A percentile compares a stretch with the other conserved stretches of the same genome.
Evolutionary conservation across 2,888 invertebrate genomes (phyloP).

Genomic region (Andrena marginata): DNA sequence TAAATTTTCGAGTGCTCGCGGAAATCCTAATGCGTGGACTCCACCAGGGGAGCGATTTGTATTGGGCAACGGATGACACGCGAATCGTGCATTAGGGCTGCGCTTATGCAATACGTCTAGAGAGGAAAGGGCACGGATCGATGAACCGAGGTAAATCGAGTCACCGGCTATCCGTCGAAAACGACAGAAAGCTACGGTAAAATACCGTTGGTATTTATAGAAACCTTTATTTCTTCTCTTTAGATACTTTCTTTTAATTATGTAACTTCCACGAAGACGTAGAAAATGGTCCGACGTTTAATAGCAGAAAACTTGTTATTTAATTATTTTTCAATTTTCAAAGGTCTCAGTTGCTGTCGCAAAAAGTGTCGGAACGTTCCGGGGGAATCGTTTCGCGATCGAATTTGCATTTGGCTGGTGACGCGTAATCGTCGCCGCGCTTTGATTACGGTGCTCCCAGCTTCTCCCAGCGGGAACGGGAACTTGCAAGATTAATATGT

Average conservation of each 20-base stretch:
- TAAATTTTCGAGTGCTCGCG: not conserved
- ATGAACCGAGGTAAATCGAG: slow-evolving; percentile 58
- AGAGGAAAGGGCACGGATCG: slow-evolving; percentile 67
- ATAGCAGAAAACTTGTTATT: not conserved
- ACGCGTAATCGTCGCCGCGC: slow-evolving; percentile 43
- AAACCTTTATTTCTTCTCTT: not conserved
- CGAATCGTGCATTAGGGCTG: slow-evolving; percentile 78
- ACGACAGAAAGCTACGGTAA: slow-evolving; percentile 33
- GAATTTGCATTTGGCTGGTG: slow-evolving; percentile 39
- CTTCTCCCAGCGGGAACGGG: slow-evolving; percentile 16
- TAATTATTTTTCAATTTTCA: not conserved
- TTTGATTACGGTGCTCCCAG: slow-evolving; percentile 32
- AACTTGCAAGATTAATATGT: slow-evolving; percentile 45
- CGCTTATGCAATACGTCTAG: slow-evolving; percentile 71
- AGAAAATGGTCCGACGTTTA: not conserved
- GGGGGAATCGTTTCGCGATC: slow-evolving; percentile 16
- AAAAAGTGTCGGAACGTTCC: not conserved
- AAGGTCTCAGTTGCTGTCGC: not conserved
- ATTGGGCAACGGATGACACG: slow-evolving; percentile 75
- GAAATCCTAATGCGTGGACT: slow-evolving; percentile 22
- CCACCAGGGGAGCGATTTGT: slow-evolving; percentile 72
- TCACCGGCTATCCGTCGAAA: slow-evolving; percentile 64
- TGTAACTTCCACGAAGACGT: not conserved
- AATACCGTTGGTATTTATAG: slow-evolving; percentile 1
- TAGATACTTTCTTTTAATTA: too few relatives aligned